Evolutionary conservation across 2,113 vertebrate genomes (phyloP).

Genomic region (Crotalus helleri): DNA sequence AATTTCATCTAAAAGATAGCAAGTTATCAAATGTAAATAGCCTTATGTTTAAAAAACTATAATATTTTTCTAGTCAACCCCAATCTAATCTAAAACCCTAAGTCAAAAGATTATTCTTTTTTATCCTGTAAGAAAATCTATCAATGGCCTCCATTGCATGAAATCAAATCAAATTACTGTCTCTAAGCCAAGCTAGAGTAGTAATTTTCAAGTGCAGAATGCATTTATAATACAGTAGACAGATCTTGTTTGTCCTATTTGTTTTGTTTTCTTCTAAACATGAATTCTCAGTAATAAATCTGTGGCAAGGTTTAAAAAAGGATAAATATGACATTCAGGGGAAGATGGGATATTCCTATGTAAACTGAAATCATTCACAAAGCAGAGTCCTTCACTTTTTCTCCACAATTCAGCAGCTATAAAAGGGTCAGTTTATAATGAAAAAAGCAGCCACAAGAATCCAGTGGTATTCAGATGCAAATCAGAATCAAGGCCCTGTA

Average conservation of each 20-base stretch:
- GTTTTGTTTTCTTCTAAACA: neutral
- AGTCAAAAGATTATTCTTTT: neutral
- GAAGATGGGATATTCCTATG: neutral
- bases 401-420: neutral
- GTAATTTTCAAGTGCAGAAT: neutral
- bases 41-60: neutral
- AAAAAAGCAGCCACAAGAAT: neutral
- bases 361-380: neutral
- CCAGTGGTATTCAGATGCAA: conserved; percentile 2
- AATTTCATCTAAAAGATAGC: neutral
- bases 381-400: neutral
- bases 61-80: neutral
- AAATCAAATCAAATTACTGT: neutral
- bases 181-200: neutral
- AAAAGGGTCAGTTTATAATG: neutral
- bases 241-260: neutral
- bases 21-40: neutral
- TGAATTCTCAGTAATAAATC: neutral
- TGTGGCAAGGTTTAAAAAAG: neutral
- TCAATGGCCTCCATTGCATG: neutral
- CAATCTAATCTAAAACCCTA: neutral
- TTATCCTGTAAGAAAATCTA: neutral
- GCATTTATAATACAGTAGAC: neutral
- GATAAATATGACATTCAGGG: neutral
- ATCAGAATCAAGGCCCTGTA: neutral